A percentile compares a stretch with the other conserved stretches of the same genome.
These are phyloP conservation scores for Zaprionus ghesquierei DNA, from an alignment of 1,140 invertebrate genomes.

Conservation along the genomic window DNA sequence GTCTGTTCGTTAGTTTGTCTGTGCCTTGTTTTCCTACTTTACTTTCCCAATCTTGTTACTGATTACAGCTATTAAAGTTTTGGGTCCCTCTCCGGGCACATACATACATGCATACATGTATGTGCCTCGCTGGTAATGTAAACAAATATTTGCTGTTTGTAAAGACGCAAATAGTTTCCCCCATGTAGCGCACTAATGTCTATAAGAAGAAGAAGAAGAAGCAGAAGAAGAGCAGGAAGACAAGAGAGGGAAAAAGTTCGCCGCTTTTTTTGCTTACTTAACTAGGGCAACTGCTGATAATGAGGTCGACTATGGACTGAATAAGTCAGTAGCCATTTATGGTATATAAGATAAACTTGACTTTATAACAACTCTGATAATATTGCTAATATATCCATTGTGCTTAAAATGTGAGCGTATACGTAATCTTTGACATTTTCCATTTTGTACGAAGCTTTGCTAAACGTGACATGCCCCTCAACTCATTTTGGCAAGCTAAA, in stretches of 20 bases:
- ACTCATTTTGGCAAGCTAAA: background rate
- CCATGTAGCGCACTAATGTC: constrained; percentile 6
- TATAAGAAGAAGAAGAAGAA: background rate
- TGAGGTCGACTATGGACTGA: background rate
- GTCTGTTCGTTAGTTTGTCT: background rate
- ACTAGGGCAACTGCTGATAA: constrained; percentile 12
- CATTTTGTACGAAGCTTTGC: background rate
- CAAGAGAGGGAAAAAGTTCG: background rate
- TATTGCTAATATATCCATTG: background rate
- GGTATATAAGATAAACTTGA: background rate
- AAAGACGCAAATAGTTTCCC: constrained; percentile 26
- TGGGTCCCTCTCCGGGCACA: background rate
- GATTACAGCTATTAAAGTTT: constrained; percentile 19
- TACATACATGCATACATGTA: background rate
- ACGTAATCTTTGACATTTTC: background rate
- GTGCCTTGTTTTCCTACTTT: background rate
- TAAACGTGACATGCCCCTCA: background rate
- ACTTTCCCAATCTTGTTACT: background rate
- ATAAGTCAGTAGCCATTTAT: no score
- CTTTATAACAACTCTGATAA: background rate
- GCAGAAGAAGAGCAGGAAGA: constrained; percentile 1
- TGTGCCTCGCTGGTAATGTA: background rate
- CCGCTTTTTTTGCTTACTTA: constrained; percentile 14
- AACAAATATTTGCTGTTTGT: constrained; percentile 3
- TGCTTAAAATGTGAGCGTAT: background rate